Conservation (phyloP, 2,888 invertebrate genomes). For the Eilema caniola region DNA sequence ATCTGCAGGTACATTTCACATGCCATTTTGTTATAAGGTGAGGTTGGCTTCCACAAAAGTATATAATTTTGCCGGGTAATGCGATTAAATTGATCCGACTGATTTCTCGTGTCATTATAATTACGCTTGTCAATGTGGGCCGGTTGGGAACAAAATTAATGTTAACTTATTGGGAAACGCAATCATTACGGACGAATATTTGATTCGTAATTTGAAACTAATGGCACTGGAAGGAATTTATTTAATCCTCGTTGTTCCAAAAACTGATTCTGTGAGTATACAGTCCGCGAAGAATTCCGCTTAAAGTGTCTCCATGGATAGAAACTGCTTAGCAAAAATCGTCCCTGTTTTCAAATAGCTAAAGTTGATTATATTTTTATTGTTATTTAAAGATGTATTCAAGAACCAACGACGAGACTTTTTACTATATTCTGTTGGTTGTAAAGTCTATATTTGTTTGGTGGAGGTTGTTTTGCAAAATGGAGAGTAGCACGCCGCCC, state of each 20-base stretch:
- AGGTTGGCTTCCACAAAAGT: neutral
- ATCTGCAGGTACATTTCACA: too few relatives aligned
- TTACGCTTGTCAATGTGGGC: constrained; percentile 11
- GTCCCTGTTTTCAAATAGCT: constrained; percentile 56
- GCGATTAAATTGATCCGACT: constrained; percentile 10
- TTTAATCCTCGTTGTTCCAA: constrained; percentile 78
- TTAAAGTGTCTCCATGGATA: constrained; percentile 59
- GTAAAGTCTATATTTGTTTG: constrained; percentile 56
- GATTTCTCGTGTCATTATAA: neutral
- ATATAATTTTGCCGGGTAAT: neutral
- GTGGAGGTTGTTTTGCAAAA: constrained; percentile 60
- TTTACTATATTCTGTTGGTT: constrained; percentile 27
- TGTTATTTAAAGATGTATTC: constrained; percentile 60
- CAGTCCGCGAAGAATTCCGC: constrained; percentile 76
- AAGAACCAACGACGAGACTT: constrained; percentile 34
- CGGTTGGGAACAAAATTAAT: constrained; percentile 48
- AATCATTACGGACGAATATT: constrained; percentile 61
- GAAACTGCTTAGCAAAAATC: constrained; percentile 62
- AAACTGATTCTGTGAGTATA: constrained; percentile 74
- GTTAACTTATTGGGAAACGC: constrained; percentile 61
- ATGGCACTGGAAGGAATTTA: constrained; percentile 72
- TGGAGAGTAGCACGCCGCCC: constrained; percentile 70
- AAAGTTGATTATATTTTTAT: constrained; percentile 72
- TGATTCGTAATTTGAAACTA: constrained; percentile 70
- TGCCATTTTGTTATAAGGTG: neutral